phyloP scores from a whole-genome alignment of 2,797 vertebrate genomes.

The Gymnocypris eckloni region DNA sequence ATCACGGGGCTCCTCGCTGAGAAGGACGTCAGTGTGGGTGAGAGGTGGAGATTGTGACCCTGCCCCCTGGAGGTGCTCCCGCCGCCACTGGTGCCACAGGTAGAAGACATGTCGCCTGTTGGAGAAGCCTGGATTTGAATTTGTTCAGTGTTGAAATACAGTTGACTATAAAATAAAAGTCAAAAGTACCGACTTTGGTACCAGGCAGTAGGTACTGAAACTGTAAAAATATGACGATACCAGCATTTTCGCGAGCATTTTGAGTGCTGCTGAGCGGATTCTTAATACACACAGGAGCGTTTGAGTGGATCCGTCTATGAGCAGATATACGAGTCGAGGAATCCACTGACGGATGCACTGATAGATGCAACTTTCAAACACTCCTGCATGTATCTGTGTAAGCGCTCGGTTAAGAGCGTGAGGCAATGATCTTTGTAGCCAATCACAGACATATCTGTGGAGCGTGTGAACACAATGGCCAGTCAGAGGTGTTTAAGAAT shows the following conservation, averaged over 20 bases:
- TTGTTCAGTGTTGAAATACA: neutral
- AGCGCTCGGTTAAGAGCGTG: neutral
- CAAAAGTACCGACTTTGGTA: neutral
- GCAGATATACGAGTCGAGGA: neutral
- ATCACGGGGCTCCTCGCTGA: conserved; percentile 53
- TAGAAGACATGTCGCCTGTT: conserved; percentile 89
- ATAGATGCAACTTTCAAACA: neutral
- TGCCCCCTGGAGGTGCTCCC: conserved; percentile 68
- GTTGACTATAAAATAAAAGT: neutral
- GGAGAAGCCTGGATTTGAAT: conserved; percentile 38
- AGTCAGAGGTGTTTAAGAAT: too few relatives aligned
- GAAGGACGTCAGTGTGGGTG: conserved; percentile 68
- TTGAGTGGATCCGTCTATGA: neutral
- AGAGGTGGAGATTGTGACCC: conserved; percentile 55
- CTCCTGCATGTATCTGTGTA: too few relatives aligned
- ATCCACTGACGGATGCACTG: neutral
- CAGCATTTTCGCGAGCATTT: too few relatives aligned
- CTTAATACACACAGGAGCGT: neutral
- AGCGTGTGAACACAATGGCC: too few relatives aligned
- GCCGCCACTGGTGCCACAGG: conserved; percentile 86
- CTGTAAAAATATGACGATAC: neutral
- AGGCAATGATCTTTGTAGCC: neutral
- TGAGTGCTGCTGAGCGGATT: neutral
- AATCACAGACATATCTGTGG: neutral
- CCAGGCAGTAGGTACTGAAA: neutral